Base-by-base conservation (phyloP, 2,888 invertebrate species). In the Archips xylosteana region DNA sequence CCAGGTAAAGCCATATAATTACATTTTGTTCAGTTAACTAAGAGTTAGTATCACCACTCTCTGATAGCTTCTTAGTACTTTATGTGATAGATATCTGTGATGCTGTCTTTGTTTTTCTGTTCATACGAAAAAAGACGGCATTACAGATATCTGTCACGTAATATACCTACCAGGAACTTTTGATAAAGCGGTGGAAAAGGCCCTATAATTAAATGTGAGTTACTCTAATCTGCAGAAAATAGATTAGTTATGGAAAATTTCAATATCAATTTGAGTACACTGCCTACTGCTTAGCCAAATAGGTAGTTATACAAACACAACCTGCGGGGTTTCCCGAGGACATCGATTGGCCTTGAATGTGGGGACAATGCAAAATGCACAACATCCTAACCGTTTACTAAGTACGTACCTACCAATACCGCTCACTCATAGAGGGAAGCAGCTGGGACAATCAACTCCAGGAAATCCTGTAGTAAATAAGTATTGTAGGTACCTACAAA, bases 321-420 rank as follows among this genome's bases (percentile, higher is more conserved):
- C 47, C 47, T 39, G 23, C 34, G 64, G 74, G 65, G 42, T 65
- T 59, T 49, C 69, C 64, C 63, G 15, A 64, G 64, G 64, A 60
- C 60, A 69, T 73, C 64, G 59, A 74, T 60, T 65, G 65, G 34
- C 74, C 74, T 74, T 74, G 69, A 69, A 65, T 61, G 23, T 54
- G 36, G 47, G 66, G 54, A 15, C 66, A 67, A 23, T 67, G 57
- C 51, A 74, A 70, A 70, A 70, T 73, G 65, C 60, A 61, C 54
- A 51, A 54, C 60, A n/a, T 60, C 74, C 64, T 61, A 65, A 34
- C 65, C 45, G 61, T 23, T 57, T 13, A 39, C 54, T n/a, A 63
- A 45, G 9, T 62, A 47, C 15, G 13, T 23, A 51, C 23, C 9
- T 23, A 51, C 51, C 51, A 5, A n/a, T 10, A 13, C 9, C 34